phyloP scores from a whole-genome alignment of 1,140 invertebrate species.

The Trachymyrmex septentrionalis region DNA sequence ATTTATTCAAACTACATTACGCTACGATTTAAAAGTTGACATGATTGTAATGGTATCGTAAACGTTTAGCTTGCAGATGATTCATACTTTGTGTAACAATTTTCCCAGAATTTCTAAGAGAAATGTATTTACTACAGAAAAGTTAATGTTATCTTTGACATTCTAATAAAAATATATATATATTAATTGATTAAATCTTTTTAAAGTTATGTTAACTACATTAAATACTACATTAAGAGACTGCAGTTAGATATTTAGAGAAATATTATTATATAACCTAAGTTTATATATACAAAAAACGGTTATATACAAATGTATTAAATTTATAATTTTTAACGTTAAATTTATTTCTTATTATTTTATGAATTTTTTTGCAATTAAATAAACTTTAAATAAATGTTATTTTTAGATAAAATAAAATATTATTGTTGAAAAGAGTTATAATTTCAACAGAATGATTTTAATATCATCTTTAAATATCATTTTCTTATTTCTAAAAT shows the following conservation, averaged over 20 bases:
- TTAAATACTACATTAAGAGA: background rate
- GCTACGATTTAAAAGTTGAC: constrained; percentile 4
- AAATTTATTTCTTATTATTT: constrained; percentile 1
- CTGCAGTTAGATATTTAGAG: background rate
- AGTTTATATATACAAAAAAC: background rate
- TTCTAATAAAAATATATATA: background rate
- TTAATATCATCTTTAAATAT: background rate
- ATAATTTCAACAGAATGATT: background rate
- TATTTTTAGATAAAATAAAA: constrained; percentile 13
- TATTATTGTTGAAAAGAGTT: background rate
- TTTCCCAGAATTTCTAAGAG: background rate
- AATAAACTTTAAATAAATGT: constrained; percentile 5
- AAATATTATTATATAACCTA: constrained; percentile 3
- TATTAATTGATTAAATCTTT: background rate
- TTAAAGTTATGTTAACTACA: background rate
- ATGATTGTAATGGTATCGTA: background rate
- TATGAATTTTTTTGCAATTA: background rate
- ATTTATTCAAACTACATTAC: constrained; percentile 41
- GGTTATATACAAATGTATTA: background rate
- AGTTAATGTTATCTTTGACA: background rate
- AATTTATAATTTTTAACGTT: background rate
- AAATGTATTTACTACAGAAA: background rate
- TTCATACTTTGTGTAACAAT: background rate
- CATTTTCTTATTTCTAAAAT: background rate
- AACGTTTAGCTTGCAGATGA: background rate